Base-by-base conservation (phyloP, 2,113 vertebrate genomes). In the Eclectus roratus region DNA sequence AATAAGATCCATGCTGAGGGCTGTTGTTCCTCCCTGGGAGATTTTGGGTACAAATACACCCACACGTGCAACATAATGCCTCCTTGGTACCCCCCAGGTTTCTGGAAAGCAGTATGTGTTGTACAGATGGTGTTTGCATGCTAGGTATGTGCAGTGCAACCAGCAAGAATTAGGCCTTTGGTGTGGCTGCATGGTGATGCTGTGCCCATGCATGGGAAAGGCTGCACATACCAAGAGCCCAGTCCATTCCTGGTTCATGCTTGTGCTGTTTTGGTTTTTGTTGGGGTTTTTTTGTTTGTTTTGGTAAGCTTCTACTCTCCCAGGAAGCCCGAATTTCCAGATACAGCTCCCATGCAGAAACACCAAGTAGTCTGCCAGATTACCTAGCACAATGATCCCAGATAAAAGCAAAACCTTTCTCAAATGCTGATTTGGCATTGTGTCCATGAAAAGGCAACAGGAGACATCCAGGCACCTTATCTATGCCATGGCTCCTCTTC, bases 151-250 rank as follows among this genome's bases (percentile, higher is more conserved):
- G 29, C 23, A n/a, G 17, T 29, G 29, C 53, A 21, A 29, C 41
- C 55, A 23, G 29, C 20, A 35, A 71, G 41, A 2, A 1, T 11
- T 1, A 3, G 37, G 81, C 29, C 41, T 35, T 15, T 1, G 1
- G 33, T 6, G 7, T 1, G 7, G 64, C 56, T 2, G 3, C 2
- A 5, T 15, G 9, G 50, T 0, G 0, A 49, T 79, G 49, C 60
- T 4, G 3, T 60, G 27, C 47, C 44, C 55, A 29, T 1, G 1
- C 43, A 2, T 3, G 25, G 2, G 16, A 64, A 71, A 17, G 28
- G 25, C 50, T 58, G 31, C 0, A 14, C 44, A 70, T 78, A 15
- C 8, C 15, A 7, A 65, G 65, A 35, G 61, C 20, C 44, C 74
- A 52, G 33, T 8, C 4, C 20, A 25, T 4, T 7, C 9, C 53